Evolutionary conservation across 2,797 vertebrate genomes (phyloP), one percentile per base, ranked within the genome.

Genomic region (Sebastes steindachneri): DNA sequence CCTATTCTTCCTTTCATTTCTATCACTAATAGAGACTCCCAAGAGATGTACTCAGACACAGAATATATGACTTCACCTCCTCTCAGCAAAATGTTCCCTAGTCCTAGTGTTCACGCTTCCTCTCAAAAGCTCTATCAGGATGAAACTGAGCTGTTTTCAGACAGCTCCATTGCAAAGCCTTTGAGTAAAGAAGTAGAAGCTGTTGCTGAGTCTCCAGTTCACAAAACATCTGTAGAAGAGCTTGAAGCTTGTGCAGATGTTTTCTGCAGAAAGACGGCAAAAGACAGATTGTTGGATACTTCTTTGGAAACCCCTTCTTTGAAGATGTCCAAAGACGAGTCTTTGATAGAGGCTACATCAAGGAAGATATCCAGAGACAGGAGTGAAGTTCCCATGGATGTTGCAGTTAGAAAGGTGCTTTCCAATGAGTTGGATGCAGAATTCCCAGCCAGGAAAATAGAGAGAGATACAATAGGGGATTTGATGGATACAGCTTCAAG

Each of bases 31-130:
- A 99, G 99, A 96, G 96, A 98, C 88, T 96, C 96, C 45, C 95
- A 96, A 82, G 98, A 99, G 91, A 95, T 94, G 69, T 95, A 92
- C 91, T 96, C 96, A 14, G 97, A 99, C 88, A 91, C 96, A 89
- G 97, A 99, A 77, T 97, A 96, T 83, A 93, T 97, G 84, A 95
- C 96, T 53, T 81, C 91, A 64, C 28, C 96, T 68, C 92, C 97
- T 41, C 90, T 92, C 62, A 95, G 96, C 92, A 97, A 97, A 93
- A 97, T 95, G 45, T 97, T 96, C 94, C 89, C 95, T 80, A 84
- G 94, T 63, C 10, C 94, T 25, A 31, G 82, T 37, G 93, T 85
- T 90, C 96, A 93, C 84, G 29, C 68, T 87, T 79, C 92, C 21
- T 68, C 90, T 82, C 87, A 84, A 72, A 95, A 92, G 60, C 73